A percentile compares a stretch with the other conserved stretches of the same genome.
Conservation (phyloP, 2,888 invertebrate species). For the Pegoplata infirma region DNA sequence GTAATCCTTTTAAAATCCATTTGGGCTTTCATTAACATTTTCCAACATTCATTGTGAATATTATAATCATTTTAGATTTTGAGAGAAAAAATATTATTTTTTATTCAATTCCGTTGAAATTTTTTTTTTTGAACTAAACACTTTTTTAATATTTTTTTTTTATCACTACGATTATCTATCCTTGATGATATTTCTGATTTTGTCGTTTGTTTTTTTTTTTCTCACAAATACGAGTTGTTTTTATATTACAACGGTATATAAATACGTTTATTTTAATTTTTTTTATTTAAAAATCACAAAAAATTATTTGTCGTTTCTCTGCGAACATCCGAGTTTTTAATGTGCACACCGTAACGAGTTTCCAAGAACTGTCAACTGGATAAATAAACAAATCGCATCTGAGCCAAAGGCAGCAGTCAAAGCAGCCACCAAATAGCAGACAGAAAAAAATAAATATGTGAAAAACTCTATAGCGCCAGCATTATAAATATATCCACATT, state of each 20-base stretch:
- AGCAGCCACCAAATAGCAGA: constrained; percentile 34
- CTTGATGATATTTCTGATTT: background rate
- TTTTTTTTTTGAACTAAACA: background rate
- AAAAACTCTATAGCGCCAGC: constrained; percentile 52
- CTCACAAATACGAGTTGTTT: background rate
- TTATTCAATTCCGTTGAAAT: background rate
- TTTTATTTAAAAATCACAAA: background rate
- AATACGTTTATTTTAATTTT: constrained; percentile 27
- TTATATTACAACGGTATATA: constrained; percentile 17
- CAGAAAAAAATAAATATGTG: constrained; percentile 6
- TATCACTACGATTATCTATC: too few relatives aligned
- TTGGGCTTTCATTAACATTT: background rate
- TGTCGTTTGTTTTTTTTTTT: background rate
- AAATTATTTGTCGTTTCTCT: constrained; percentile 2
- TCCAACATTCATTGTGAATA: background rate
- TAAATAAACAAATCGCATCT: constrained; percentile 70
- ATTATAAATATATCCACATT: constrained; percentile 35
- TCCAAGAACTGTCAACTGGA: constrained; percentile 76
- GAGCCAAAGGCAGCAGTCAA: constrained; percentile 49
- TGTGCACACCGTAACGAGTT: constrained; percentile 75
- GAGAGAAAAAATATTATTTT: too few relatives aligned
- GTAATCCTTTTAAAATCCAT: constrained; percentile 30
- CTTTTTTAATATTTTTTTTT: too few relatives aligned
- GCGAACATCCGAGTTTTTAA: constrained; percentile 69
- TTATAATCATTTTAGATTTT: background rate